Percentiles rank a stretch among this genome's conserved stretches.
Evolutionary conservation across 1,140 invertebrate genomes (phyloP).

Genomic region (Drosophila santomea): DNA sequence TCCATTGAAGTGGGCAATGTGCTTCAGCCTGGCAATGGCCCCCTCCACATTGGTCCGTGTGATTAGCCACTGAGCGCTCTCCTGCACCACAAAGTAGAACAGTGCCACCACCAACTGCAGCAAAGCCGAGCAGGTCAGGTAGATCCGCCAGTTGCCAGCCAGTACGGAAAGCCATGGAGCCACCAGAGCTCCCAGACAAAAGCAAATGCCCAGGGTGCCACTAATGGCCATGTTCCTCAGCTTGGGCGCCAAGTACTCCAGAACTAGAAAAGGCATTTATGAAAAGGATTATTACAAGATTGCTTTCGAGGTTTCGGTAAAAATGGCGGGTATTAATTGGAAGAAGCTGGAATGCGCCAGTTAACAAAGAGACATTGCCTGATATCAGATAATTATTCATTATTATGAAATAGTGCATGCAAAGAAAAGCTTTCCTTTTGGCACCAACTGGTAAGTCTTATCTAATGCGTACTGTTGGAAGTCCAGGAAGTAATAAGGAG

Average conservation of each 20-base stretch:
- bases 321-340: too few species aligned
- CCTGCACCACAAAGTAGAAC: slow-evolving; percentile 86
- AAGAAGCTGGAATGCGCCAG: too few species aligned
- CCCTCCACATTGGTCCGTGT: slow-evolving; percentile 86
- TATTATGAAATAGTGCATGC: too few species aligned
- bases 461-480: slow-evolving; percentile 17
- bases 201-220: slow-evolving; percentile 86
- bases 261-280: slow-evolving; percentile 75
- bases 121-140: slow-evolving; percentile 85
- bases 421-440: neutral
- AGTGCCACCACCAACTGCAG: slow-evolving; percentile 85
- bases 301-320: too few species aligned
- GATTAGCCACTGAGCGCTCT: slow-evolving; percentile 88
- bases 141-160: slow-evolving; percentile 85
- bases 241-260: slow-evolving; percentile 86
- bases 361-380: too few species aligned
- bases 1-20: slow-evolving; percentile 86
- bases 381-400: too few species aligned
- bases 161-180: slow-evolving; percentile 86
- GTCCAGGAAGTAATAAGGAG: slow-evolving; percentile 1
- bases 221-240: slow-evolving; percentile 86
- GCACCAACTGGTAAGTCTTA: neutral
- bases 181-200: slow-evolving; percentile 85
- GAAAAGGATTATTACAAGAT: too few species aligned
- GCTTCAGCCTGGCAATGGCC: slow-evolving; percentile 85